Base-by-base conservation (phyloP, 2,888 invertebrate genomes). In the Melanophora roralis region DNA sequence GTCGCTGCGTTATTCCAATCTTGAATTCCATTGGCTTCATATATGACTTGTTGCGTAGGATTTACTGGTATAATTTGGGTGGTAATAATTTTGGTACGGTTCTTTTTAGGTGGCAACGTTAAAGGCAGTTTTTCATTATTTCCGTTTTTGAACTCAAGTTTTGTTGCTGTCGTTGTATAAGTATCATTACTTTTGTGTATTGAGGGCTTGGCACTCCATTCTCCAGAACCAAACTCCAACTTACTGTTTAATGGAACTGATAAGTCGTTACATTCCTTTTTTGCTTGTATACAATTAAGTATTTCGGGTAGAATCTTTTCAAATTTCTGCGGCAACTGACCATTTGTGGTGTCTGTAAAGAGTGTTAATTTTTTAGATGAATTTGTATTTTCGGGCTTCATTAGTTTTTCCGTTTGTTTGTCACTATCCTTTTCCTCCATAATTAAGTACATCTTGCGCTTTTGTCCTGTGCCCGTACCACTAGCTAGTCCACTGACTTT, bases 221-320 rank as follows among this genome's bases (percentile, higher is more conserved):
- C 77, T 0, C 45, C 7, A 23, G 36, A 14, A 1, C 34, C 34
- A n/a, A 34, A 21, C 8, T 72, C 76, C 7, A 7, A 21, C 14
- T 59, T 40, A 9, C 32, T 34, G 38, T 68, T 65, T 27, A 38
- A 21, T 12, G 34, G 2, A 12, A 40, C 36, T 7, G 5, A 12
- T 16, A 6, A 2, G 12, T 45, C 16, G n/a, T 4, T 23, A 49
- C 75, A n/a, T n/a, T n/a, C 78, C 55, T 82, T 83, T 45, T 82
- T 83, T n/a, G 75, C 75, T 77, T 89, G 87, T 69, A 89, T 88
- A 51, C 86, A 85, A 65, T 82, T 85, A 21, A 89, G 84, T 68
- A 89, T 84, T 78, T 89, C 88, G 1, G 89, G 89, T 7, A 89
- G 75, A 23, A 88, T 86, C 59, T 88, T 87, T 67, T 89, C 89